Evolutionary conservation across 2,113 vertebrate genomes (phyloP).

Genomic region (Abramis brama): DNA sequence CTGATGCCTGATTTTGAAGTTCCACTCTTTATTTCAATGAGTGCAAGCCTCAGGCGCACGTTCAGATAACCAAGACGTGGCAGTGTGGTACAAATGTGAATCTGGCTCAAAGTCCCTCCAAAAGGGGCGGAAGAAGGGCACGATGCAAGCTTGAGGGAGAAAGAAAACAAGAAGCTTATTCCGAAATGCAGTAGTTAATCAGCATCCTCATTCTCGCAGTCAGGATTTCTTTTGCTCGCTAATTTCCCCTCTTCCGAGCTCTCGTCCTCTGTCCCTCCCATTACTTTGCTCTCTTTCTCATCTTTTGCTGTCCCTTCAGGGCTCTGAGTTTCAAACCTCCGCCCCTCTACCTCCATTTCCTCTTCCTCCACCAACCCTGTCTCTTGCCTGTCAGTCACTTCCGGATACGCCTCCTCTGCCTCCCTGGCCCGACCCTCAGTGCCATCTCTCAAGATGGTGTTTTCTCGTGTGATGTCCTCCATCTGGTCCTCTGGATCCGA

Average conservation of each 20-base stretch:
- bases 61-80: constrained; percentile 88
- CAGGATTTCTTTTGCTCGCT: constrained; percentile 81
- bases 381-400: constrained; percentile 80
- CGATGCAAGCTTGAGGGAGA: constrained; percentile 55
- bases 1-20: constrained; percentile 72
- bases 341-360: constrained; percentile 88
- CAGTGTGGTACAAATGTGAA: constrained; percentile 84
- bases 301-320: constrained; percentile 83
- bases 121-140: constrained; percentile 56
- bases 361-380: constrained; percentile 86
- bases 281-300: constrained; percentile 80
- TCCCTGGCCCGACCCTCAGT: constrained; percentile 83
- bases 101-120: constrained; percentile 90
- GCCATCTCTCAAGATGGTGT: constrained; percentile 83
- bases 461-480: constrained; percentile 64
- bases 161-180: constrained; percentile 78
- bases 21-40: constrained; percentile 74
- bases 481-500: constrained; percentile 87
- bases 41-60: constrained; percentile 87
- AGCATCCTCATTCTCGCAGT: constrained; percentile 70
- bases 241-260: constrained; percentile 90
- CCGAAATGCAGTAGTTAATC: constrained; percentile 87
- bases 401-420: constrained; percentile 85
- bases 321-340: constrained; percentile 86
- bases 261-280: constrained; percentile 84